Base-by-base conservation (phyloP, 2,113 vertebrate species). In the Phrynosoma blainvillii region DNA sequence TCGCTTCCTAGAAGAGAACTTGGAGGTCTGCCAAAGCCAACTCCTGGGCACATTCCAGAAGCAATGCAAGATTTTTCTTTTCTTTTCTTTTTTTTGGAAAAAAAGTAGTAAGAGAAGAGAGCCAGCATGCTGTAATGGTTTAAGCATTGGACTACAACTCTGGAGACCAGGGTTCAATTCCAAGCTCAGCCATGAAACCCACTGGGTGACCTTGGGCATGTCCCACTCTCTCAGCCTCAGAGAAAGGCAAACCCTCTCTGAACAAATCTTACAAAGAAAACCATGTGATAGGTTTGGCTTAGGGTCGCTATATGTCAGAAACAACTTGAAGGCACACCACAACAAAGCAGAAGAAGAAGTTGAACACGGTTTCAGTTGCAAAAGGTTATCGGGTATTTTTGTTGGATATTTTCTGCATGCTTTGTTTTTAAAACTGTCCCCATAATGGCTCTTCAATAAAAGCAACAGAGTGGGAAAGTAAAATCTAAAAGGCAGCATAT, bases 1-100 rank as follows among this genome's bases (percentile, higher is more conserved):
- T 82, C 4, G 86, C 27, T 87, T 87, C 86, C 59, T 27, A 82
- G 79, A 87, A 77, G 86, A 70, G 56, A 87, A 87, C 86, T 82
- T 76, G 86, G 86, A 82, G 86, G 73, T 66, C 79, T 82, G 86
- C 86, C 86, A 82, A 87, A 82, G 71, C n/a, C 56, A 76, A 56
- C 76, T 32, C 56, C 54, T 87, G 40, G 73, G 71, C 65, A 18
- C 70, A 70, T 71, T 86, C 76, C 65, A 80, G 47, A 36, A 87
- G 79, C 56, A 76, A 82, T 6, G 21, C 73, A 82, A 82, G 56
- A 18, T 20, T 79, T 21, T 10, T 47, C 16, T 40, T 73, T 71
- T 47, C n/a, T n/a, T n/a, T n/a, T n/a, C n/a, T n/a, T n/a, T n/a
- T n/a, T n/a, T n/a, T n/a, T n/a, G n/a, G n/a, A 82, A 82, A 79